phyloP scores from a whole-genome alignment of 2,797 vertebrate genomes.

The Crenuchus spilurus region DNA sequence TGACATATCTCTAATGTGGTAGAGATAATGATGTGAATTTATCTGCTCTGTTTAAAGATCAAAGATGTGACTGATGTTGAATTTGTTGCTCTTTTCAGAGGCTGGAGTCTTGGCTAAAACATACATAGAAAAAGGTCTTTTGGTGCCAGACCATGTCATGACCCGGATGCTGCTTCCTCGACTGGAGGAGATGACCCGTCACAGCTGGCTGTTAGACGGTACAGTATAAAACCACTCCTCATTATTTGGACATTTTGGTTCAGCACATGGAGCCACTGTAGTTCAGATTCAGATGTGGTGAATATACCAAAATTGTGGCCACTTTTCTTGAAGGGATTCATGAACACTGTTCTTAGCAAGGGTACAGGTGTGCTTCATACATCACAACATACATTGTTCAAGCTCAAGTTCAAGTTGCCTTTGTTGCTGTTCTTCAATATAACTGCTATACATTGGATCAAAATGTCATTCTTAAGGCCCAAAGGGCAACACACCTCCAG shows the following conservation, averaged over 20 bases:
- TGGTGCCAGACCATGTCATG: slow-evolving; percentile 93
- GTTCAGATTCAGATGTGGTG: too few relatives aligned
- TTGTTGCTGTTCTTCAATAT: too few relatives aligned
- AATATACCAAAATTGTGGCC: too few relatives aligned
- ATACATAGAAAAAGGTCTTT: slow-evolving; percentile 84
- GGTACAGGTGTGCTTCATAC: too few relatives aligned
- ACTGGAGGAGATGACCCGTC: slow-evolving; percentile 80
- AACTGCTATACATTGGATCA: too few relatives aligned
- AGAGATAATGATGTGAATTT: neutral
- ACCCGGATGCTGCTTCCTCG: slow-evolving; percentile 85
- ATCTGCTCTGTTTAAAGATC: neutral
- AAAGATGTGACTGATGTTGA: slow-evolving; percentile 56
- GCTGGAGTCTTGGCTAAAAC: slow-evolving; percentile 84
- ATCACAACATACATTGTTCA: too few relatives aligned
- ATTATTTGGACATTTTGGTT: neutral
- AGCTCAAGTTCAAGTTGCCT: too few relatives aligned
- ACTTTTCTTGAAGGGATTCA: too few relatives aligned
- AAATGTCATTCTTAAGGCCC: too few relatives aligned
- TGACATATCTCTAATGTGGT: neutral
- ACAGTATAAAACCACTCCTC: slow-evolving; percentile 55
- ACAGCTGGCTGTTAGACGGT: slow-evolving; percentile 94
- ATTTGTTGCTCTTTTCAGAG: slow-evolving; percentile 65
- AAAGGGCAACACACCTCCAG: too few relatives aligned
- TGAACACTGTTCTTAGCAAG: too few relatives aligned
- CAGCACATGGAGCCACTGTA: neutral